phyloP scores from a whole-genome alignment of 2,888 invertebrate species.

The Schizaphis graminum region DNA sequence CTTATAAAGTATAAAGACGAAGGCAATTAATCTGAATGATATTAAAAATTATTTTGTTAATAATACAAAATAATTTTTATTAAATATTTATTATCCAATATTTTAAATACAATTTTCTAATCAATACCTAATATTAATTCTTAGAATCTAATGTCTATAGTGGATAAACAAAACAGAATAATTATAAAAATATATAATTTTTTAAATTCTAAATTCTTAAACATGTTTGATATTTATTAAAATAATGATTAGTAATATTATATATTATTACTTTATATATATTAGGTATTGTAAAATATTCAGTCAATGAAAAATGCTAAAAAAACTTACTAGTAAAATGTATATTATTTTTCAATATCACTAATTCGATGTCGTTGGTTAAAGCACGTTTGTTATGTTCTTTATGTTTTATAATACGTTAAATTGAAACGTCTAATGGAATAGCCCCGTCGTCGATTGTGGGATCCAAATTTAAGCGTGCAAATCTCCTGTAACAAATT shows the following conservation, averaged over 20 bases:
- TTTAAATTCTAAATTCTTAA: neutral
- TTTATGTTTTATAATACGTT: conserved; percentile 65
- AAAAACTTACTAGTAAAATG: neutral
- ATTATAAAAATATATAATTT: neutral
- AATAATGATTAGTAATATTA: too few species aligned
- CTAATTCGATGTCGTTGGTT: conserved; percentile 66
- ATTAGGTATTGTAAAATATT: too few species aligned
- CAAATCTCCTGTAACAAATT: conserved; percentile 59
- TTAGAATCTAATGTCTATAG: neutral
- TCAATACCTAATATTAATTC: neutral
- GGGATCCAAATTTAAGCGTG: conserved; percentile 66
- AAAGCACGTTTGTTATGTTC: conserved; percentile 39
- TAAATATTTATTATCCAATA: neutral
- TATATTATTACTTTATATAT: too few species aligned
- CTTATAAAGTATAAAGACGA: neutral
- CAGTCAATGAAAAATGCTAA: too few species aligned
- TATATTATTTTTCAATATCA: conserved; percentile 35
- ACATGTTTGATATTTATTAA: neutral
- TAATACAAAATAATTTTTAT: neutral
- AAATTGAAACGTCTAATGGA: conserved; percentile 64
- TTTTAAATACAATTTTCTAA: neutral
- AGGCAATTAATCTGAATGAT: neutral
- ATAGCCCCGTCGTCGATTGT: conserved; percentile 64
- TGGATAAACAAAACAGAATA: neutral
- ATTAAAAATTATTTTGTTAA: neutral